phyloP scores from a whole-genome alignment of 2,888 invertebrate genomes.

The Ctena decussata region DNA sequence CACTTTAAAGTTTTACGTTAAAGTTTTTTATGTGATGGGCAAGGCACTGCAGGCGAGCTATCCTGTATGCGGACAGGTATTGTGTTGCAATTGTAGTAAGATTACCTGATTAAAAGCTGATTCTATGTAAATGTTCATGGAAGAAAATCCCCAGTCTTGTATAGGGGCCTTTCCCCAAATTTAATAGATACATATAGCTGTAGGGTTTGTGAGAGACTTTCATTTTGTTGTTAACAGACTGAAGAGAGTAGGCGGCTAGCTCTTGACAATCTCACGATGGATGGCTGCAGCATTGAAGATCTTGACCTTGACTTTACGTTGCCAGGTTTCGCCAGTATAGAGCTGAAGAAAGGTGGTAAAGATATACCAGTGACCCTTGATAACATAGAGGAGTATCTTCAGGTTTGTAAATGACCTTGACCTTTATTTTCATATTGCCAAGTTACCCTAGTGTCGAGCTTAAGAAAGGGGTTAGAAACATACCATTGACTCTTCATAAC shows the following conservation, averaged over 20 bases:
- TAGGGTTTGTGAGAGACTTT: too few relatives aligned
- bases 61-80: too few relatives aligned
- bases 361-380: conserved; percentile 96
- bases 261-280: conserved; percentile 90
- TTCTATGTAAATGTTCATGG: too few relatives aligned
- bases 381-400: conserved; percentile 97
- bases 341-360: conserved; percentile 94
- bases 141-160: too few relatives aligned
- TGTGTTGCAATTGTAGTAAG: too few relatives aligned
- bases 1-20: too few relatives aligned
- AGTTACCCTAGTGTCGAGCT: conserved; percentile 96
- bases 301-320: conserved; percentile 97
- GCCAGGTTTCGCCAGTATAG: conserved; percentile 97
- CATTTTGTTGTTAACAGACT: conserved; percentile 72
- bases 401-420: conserved; percentile 89
- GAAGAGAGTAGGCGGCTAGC: conserved; percentile 84
- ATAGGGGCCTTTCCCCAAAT: too few relatives aligned
- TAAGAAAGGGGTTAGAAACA: conserved; percentile 87
- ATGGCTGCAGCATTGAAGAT: conserved; percentile 95
- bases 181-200: too few relatives aligned
- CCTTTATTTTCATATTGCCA: conserved; percentile 97
- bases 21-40: too few relatives aligned
- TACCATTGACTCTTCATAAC: too few relatives aligned
- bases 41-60: too few relatives aligned
- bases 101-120: too few relatives aligned